Percentiles rank a stretch among this genome's conserved stretches.
Evolutionary conservation across 1,140 invertebrate genomes (phyloP).

Genomic region (Hyles vespertilio): DNA sequence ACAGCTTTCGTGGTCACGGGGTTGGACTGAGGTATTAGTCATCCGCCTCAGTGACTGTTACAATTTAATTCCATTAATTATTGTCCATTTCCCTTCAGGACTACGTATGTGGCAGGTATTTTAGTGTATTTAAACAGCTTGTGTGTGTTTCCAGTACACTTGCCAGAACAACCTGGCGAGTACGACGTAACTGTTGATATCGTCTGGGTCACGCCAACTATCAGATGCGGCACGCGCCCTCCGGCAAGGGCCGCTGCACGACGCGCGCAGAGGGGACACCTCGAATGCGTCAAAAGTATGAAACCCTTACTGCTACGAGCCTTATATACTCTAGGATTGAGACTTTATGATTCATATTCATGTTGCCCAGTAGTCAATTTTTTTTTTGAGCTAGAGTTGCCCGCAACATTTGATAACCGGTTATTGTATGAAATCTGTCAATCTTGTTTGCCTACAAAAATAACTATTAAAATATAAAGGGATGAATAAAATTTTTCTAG

Average conservation of each 20-base stretch:
- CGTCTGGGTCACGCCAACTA: slow-evolving; percentile 86
- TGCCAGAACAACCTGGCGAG: slow-evolving; percentile 86
- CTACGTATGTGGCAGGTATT: no score
- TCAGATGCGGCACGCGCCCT: slow-evolving; percentile 86
- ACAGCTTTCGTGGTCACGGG: no score
- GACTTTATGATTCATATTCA: no score
- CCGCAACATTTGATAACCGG: neutral
- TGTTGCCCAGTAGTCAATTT: no score
- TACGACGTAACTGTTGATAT: slow-evolving; percentile 84
- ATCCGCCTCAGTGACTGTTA: no score
- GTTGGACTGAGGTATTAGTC: no score
- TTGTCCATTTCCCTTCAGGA: no score
- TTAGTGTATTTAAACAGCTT: no score
- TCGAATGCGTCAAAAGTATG: slow-evolving; percentile 82
- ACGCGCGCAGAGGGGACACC: slow-evolving; percentile 89
- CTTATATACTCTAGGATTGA: neutral
- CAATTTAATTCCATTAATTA: no score
- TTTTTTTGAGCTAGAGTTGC: neutral
- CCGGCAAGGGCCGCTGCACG: slow-evolving; percentile 90
- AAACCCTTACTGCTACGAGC: neutral
- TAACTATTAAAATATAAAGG: neutral
- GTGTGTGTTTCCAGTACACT: slow-evolving; percentile 81
- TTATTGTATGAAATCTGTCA: no score
- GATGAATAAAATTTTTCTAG: slow-evolving; percentile 40
- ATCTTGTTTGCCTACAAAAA: no score